Evolutionary conservation across 2,888 invertebrate genomes (phyloP).

Genomic region (Leucania comma): DNA sequence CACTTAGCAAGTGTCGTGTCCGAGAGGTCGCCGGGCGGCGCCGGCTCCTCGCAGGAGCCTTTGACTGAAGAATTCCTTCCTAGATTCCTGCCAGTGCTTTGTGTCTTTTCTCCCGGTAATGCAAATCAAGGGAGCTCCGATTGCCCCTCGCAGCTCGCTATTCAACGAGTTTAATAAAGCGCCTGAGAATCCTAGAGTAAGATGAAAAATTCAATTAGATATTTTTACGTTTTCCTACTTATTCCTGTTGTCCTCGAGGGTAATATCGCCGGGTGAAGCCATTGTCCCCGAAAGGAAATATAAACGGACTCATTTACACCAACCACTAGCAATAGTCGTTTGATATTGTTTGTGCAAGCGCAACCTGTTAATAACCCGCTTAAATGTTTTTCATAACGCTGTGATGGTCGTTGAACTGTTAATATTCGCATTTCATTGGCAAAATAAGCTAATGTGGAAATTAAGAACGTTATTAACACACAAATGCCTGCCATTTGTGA

Average conservation of each 20-base stretch:
- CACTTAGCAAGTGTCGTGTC: constrained; percentile 31
- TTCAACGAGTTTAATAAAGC: constrained; percentile 83
- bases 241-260: constrained; percentile 73
- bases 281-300: constrained; percentile 74
- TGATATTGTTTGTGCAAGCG: constrained; percentile 75
- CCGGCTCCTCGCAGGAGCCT: constrained; percentile 59
- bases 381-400: constrained; percentile 51
- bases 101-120: constrained; percentile 75
- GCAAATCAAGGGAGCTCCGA: constrained; percentile 80
- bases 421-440: constrained; percentile 37
- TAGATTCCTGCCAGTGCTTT: constrained; percentile 74
- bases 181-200: constrained; percentile 74
- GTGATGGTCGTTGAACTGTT: constrained; percentile 23
- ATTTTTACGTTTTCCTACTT: constrained; percentile 76
- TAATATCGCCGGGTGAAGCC: constrained; percentile 73
- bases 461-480: neutral
- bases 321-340: constrained; percentile 76
- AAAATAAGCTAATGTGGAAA: constrained; percentile 20
- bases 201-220: constrained; percentile 86
- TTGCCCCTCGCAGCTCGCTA: constrained; percentile 76
- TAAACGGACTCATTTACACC: constrained; percentile 76
- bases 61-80: constrained; percentile 74
- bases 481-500: neutral
- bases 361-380: constrained; percentile 65
- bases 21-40: constrained; percentile 40